These are phyloP conservation scores for Symphodus melops DNA, from an alignment of 2,113 vertebrate genomes.

Conservation along the genomic window DNA sequence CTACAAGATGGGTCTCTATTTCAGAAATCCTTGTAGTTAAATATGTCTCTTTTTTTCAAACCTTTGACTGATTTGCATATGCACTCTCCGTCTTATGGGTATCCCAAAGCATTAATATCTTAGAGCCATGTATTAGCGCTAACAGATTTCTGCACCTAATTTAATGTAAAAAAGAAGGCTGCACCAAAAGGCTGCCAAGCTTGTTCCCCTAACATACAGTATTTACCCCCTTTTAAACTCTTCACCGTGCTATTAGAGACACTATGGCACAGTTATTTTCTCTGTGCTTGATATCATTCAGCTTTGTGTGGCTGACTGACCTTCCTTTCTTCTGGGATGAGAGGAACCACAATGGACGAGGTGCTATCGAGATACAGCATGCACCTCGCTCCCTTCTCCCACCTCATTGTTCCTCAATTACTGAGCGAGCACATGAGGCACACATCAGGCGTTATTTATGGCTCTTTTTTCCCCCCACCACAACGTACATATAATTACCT, in stretches of 20 bases:
- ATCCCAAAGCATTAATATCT: constrained; percentile 1
- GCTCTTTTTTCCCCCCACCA: constrained; percentile 34
- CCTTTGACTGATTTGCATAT: constrained; percentile 42
- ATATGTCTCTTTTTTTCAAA: constrained; percentile 1
- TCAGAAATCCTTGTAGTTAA: neutral
- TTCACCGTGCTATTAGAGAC: constrained; percentile 1
- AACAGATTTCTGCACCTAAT: constrained; percentile 16
- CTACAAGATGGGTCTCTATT: constrained; percentile 53
- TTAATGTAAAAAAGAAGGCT: constrained; percentile 38
- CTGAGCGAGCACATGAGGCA: constrained; percentile 57
- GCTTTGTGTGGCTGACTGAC: constrained; percentile 41
- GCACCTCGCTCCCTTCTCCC: constrained; percentile 41
- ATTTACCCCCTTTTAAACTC: neutral
- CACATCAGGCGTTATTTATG: constrained; percentile 71
- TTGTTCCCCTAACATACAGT: neutral
- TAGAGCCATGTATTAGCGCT: neutral
- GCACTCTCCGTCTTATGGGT: constrained; percentile 1
- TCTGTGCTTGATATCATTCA: constrained; percentile 24
- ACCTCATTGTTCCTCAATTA: constrained; percentile 74
- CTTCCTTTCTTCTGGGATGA: constrained; percentile 47
- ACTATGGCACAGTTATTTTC: neutral
- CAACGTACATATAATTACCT: constrained; percentile 74
- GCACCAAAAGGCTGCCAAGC: constrained; percentile 7
- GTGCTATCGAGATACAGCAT: constrained; percentile 14
- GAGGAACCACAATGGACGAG: constrained; percentile 43